Conservation (phyloP, 2,888 invertebrate species). For the Dolichopus griseipennis region DNA sequence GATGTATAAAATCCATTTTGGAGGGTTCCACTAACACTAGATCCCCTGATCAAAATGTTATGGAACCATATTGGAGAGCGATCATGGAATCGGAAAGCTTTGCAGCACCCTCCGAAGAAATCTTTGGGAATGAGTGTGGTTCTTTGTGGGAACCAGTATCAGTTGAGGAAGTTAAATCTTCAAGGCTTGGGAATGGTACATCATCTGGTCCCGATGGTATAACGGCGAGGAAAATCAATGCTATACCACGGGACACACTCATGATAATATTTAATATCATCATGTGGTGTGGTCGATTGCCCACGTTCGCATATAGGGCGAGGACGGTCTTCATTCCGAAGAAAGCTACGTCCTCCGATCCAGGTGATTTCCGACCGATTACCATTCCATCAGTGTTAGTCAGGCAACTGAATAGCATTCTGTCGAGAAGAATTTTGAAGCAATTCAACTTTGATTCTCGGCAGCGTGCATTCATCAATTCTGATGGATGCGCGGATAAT, state of each 20-base stretch:
- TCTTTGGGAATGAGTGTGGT: background rate
- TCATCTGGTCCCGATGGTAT: slow-evolving; percentile 7
- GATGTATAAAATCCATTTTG: slow-evolving; percentile 8
- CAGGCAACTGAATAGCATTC: background rate
- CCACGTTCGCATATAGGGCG: background rate
- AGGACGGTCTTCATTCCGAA: background rate
- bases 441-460: background rate
- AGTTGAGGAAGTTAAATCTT: background rate
- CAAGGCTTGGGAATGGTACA: background rate
- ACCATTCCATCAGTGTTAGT: background rate
- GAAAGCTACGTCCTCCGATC: background rate
- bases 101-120: background rate
- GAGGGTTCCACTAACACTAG: background rate
- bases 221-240: slow-evolving; percentile 5
- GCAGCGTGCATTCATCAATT: background rate
- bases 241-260: background rate
- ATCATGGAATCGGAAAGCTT: background rate
- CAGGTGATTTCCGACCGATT: background rate
- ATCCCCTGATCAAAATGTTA: background rate
- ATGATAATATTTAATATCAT: slow-evolving; percentile 1
- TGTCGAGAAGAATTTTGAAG: background rate
- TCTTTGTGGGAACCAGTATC: background rate
- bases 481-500: background rate
- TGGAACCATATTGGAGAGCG: background rate
- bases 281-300: background rate